Evolutionary conservation across 2,888 invertebrate species (phyloP).

Genomic region (Ryuthela nishihirai): DNA sequence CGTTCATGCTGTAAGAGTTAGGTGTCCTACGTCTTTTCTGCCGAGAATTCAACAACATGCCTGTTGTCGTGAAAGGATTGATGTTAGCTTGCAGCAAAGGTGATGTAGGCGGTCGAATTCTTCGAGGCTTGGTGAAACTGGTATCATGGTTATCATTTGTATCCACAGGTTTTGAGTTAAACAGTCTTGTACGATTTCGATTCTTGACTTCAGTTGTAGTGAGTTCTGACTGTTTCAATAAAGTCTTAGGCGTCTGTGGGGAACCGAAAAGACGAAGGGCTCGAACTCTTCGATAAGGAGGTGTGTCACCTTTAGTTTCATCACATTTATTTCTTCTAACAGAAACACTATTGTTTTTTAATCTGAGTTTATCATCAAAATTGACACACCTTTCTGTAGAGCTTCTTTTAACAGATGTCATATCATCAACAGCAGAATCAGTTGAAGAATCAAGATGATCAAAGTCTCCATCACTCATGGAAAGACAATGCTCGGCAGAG

Average conservation of each 20-base stretch:
- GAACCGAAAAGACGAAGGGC: conserved; percentile 72
- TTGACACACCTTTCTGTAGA: background rate
- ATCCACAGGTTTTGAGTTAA: conserved; percentile 1
- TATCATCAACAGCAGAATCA: conserved; percentile 11
- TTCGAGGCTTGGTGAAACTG: background rate
- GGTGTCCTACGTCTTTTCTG: conserved; percentile 16
- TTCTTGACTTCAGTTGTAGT: conserved; percentile 4
- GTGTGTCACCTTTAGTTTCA: conserved; percentile 45
- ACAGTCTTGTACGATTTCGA: background rate
- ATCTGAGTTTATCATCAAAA: background rate
- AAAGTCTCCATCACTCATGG: conserved; percentile 11
- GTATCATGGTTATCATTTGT: conserved; percentile 4
- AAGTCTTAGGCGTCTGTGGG: conserved; percentile 78
- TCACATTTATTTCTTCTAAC: background rate
- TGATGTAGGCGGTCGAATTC: background rate
- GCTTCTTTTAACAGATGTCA: background rate
- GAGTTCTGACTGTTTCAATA: conserved; percentile 57
- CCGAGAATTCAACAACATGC: conserved; percentile 55
- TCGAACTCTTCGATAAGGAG: conserved; percentile 60
- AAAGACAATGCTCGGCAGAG: too few relatives aligned
- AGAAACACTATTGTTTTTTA: background rate
- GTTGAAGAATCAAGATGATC: conserved; percentile 15
- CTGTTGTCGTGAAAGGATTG: conserved; percentile 67
- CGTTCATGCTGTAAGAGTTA: background rate
- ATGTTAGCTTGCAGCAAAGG: conserved; percentile 58